Conservation (phyloP, 2,797 vertebrate species). For the Mus caroli region DNA sequence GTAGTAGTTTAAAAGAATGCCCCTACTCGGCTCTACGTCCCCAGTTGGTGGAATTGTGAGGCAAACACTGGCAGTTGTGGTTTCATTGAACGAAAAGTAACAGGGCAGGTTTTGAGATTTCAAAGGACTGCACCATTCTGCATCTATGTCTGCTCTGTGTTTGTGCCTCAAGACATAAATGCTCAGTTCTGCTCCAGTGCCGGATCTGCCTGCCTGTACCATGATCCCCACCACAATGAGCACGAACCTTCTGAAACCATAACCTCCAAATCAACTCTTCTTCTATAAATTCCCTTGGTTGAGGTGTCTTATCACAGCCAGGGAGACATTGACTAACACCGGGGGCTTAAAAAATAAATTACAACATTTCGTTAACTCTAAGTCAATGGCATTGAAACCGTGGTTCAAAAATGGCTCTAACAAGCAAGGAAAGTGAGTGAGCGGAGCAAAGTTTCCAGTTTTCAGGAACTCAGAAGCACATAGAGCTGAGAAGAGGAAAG, state of each 20-base stretch:
- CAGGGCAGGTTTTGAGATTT: neutral
- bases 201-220: neutral
- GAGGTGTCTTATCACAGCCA: neutral
- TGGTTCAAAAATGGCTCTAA: neutral
- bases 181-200: neutral
- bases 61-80: neutral
- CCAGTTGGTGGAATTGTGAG: neutral
- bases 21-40: neutral
- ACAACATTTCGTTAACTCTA: slow-evolving; percentile 27
- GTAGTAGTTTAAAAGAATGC: neutral
- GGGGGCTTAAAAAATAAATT: neutral
- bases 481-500: neutral
- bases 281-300: neutral
- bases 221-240: neutral
- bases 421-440: neutral
- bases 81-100: neutral
- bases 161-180: neutral
- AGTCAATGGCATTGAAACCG: neutral
- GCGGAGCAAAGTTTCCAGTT: neutral
- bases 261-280: neutral
- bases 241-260: neutral
- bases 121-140: neutral
- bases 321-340: neutral
- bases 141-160: neutral
- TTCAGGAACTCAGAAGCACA: neutral